These are phyloP conservation scores for Clitarchus hookeri DNA, from an alignment of 2,888 invertebrate species.

Conservation along the genomic window DNA sequence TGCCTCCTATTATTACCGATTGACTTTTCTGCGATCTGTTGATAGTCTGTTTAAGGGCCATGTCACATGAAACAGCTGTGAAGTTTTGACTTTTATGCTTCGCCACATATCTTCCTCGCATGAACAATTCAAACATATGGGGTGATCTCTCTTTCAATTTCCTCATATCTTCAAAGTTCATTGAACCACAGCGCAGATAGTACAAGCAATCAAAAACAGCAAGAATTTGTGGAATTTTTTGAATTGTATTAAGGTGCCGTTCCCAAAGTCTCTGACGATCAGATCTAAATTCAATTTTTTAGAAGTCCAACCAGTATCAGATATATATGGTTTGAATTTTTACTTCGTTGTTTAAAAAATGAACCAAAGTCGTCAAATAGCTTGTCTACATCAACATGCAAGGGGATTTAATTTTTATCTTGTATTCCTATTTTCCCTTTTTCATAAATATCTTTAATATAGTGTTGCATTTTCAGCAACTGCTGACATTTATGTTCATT, in stretches of 20 bases:
- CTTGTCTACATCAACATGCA: constrained; percentile 18
- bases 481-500: too few relatives aligned
- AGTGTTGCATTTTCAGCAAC: too few relatives aligned
- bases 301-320: constrained; percentile 1
- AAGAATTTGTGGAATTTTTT: not conserved
- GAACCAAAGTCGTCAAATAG: not conserved
- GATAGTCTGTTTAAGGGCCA: constrained; percentile 15
- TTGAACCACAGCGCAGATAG: not conserved
- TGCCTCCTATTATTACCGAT: constrained; percentile 5
- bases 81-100: not conserved
- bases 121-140: not conserved
- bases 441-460: too few relatives aligned
- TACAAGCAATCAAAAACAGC: constrained; percentile 5
- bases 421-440: too few relatives aligned
- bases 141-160: not conserved
- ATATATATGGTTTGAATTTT: constrained; percentile 6
- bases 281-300: not conserved
- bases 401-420: not conserved
- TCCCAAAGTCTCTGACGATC: constrained; percentile 18
- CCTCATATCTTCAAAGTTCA: constrained; percentile 15
- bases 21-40: constrained; percentile 5
- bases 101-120: not conserved
- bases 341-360: not conserved
- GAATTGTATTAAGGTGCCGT: not conserved
- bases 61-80: not conserved